A percentile compares a stretch with the other conserved stretches of the same genome.
phyloP scores from a whole-genome alignment of 2,113 vertebrate genomes.

The Lethenteron camtschaticum region DNA sequence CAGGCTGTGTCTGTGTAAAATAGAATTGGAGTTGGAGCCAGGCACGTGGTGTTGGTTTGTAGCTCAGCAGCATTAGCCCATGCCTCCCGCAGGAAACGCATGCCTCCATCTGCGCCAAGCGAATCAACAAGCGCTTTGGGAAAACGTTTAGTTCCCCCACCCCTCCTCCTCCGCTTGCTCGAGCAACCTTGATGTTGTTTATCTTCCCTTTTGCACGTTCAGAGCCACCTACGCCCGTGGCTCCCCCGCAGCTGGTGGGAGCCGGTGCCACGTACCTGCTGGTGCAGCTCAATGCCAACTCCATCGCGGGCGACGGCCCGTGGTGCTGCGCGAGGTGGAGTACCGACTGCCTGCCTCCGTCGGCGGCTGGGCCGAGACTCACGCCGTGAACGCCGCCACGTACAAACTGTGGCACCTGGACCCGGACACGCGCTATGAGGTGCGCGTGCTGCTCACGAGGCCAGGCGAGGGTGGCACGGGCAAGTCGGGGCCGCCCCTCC shows the following conservation, averaged over 20 bases:
- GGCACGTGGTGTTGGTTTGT: too few relatives aligned
- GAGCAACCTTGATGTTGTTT: too few relatives aligned
- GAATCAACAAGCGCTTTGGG: too few relatives aligned
- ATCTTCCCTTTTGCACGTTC: conserved; percentile 6
- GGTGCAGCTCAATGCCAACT: conserved; percentile 92
- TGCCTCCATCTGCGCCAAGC: too few relatives aligned
- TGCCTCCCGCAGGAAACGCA: too few relatives aligned
- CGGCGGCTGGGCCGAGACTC: conserved; percentile 82
- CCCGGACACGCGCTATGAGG: conserved; percentile 87
- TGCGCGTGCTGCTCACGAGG: conserved; percentile 68
- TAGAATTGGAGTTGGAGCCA: too few relatives aligned
- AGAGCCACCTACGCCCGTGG: conserved; percentile 87
- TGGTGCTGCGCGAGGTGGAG: conserved; percentile 87
- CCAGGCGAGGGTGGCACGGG: conserved; percentile 84
- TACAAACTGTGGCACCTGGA: conserved; percentile 97
- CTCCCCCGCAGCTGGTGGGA: conserved; percentile 70
- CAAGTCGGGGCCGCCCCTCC: conserved; percentile 59
- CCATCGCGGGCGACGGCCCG: conserved; percentile 87
- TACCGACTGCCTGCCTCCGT: conserved; percentile 65
- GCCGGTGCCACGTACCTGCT: conserved; percentile 82
- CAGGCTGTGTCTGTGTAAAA: too few relatives aligned
- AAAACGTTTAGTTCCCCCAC: too few relatives aligned
- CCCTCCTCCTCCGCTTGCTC: too few relatives aligned
- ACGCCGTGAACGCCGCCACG: conserved; percentile 76
- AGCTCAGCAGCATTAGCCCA: too few relatives aligned